Base-by-base conservation (phyloP, 2,797 vertebrate species). In the Antennarius maculatus region DNA sequence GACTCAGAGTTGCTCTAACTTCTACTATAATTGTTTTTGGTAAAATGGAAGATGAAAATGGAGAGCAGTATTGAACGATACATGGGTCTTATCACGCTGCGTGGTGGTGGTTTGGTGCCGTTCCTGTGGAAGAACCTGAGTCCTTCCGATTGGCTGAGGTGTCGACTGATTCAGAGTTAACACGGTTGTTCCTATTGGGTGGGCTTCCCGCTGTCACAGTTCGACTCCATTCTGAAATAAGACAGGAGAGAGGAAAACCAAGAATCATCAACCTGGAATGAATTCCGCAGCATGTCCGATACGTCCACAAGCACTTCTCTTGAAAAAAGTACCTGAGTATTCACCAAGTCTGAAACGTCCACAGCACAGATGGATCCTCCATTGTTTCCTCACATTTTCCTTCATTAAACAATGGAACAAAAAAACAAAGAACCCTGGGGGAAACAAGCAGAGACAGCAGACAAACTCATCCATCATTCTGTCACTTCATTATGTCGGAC, bases 371-470 rank as follows among this genome's bases (percentile, higher is more conserved):
- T 95, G 86, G 12, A 80, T 79, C 58, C 68, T 86, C 94, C 95
- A 97, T 57, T 96, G 95, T 66, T 95, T 94, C 64, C 89, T 80
- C 51, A 96, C 95, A 1, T 93, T 96, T 48, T 96, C 95, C 74
- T 98, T 98, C 94, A 96, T 93, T 61, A 96, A 63, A 67, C 96
- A 98, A 86, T 97, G 94, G 82, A 97, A 96, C 57, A 97, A 49
- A 75, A 97, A 98, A 57, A 97, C 90, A 74, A 97, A 94, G 84
- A 97, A 92, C 2, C 96, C 96, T 97, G 70, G 17, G 51, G 34
- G 5, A 66, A 56, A 68, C 60, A 15, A 67, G 14, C 1, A 63
- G 4, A 61, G 11, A 46, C 0, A 61, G 9, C 1, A 31, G 45
- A 55, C 15, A 51, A 3, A 10, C 15, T 29, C 43, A 4, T 57